A percentile compares a stretch with the other conserved stretches of the same genome.
These are phyloP conservation scores for Cynoglossus semilaevis DNA, from an alignment of 2,113 vertebrate genomes.

Conservation along the genomic window DNA sequence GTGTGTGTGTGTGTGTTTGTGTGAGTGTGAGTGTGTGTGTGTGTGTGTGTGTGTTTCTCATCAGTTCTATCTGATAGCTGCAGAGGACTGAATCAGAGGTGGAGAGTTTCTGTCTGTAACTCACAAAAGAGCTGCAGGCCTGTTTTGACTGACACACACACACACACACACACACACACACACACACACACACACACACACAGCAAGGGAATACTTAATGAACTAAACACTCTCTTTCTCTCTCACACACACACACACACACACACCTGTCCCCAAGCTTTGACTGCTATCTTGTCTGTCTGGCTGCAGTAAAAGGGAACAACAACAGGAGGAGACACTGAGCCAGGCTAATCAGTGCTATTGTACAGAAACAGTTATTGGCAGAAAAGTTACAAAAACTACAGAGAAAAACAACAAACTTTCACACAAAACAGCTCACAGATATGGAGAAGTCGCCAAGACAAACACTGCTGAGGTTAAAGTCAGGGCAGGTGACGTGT, in stretches of 20 bases:
- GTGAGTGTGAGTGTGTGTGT: conserved; percentile 26
- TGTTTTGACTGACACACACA: conserved; percentile 57
- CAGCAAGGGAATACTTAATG: conserved; percentile 38
- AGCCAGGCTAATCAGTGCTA: conserved; percentile 46
- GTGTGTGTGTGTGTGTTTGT: conserved; percentile 19
- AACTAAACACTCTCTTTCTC: too few species aligned
- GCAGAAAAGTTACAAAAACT: conserved; percentile 4
- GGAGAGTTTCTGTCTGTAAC: conserved; percentile 59
- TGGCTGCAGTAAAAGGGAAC: conserved; percentile 37
- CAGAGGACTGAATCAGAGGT: conserved; percentile 29
- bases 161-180: conserved; percentile 12
- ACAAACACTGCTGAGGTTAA: too few species aligned
- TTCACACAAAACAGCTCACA: too few species aligned
- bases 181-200: too few species aligned
- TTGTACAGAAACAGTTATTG: conserved; percentile 21
- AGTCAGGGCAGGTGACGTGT: too few species aligned
- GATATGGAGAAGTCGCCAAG: too few species aligned
- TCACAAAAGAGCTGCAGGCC: conserved; percentile 64
- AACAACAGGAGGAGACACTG: conserved; percentile 53
- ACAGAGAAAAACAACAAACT: too few species aligned
- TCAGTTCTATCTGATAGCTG: conserved; percentile 51
- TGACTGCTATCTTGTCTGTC: conserved; percentile 45
- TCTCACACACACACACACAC: conserved; percentile 26
- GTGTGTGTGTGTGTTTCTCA: conserved; percentile 28
- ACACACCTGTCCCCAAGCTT: conserved; percentile 20